A percentile compares a stretch with the other conserved stretches of the same genome.
phyloP scores from a whole-genome alignment of 2,888 invertebrate genomes.

The Ectemnius lituratus region DNA sequence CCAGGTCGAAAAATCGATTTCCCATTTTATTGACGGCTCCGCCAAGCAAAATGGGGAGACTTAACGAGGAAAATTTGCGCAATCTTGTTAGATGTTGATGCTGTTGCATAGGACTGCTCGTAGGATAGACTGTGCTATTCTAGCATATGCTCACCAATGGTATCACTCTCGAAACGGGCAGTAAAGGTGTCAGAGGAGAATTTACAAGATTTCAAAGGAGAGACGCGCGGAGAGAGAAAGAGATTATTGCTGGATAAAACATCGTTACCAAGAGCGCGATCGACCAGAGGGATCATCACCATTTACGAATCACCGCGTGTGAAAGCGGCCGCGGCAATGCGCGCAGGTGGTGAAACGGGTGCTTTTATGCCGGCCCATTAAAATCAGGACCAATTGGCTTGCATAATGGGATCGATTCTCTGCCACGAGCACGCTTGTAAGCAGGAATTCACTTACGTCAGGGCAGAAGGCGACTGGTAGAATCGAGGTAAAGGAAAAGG shows the following conservation, averaged over 20 bases:
- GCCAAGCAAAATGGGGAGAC: too few relatives aligned
- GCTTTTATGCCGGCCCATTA: conserved; percentile 55
- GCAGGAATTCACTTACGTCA: conserved; percentile 37
- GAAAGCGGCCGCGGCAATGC: conserved; percentile 46
- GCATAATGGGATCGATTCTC: conserved; percentile 55
- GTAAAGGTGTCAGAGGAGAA: conserved; percentile 33
- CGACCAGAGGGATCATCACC: conserved; percentile 44
- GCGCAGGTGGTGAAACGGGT: conserved; percentile 56
- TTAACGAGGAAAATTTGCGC: too few relatives aligned
- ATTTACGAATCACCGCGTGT: conserved; percentile 45
- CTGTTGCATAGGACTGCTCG: too few relatives aligned
- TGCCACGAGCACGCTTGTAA: conserved; percentile 23
- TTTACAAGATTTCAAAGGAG: conserved; percentile 37
- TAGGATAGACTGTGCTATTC: too few relatives aligned
- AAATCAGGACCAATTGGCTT: conserved; percentile 52
- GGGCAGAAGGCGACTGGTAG: conserved; percentile 17
- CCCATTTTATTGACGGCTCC: too few relatives aligned
- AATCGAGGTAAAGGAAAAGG: not conserved
- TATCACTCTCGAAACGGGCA: conserved; percentile 31
- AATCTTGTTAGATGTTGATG: too few relatives aligned
- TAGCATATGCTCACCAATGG: conserved; percentile 15
- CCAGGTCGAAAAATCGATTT: too few relatives aligned
- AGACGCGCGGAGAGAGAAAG: not conserved
- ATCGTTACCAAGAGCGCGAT: conserved; percentile 38
- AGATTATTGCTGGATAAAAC: conserved; percentile 39